Evolutionary conservation across 2,888 invertebrate species (phyloP).

Genomic region (Caenorhabditis zanzibari): DNA sequence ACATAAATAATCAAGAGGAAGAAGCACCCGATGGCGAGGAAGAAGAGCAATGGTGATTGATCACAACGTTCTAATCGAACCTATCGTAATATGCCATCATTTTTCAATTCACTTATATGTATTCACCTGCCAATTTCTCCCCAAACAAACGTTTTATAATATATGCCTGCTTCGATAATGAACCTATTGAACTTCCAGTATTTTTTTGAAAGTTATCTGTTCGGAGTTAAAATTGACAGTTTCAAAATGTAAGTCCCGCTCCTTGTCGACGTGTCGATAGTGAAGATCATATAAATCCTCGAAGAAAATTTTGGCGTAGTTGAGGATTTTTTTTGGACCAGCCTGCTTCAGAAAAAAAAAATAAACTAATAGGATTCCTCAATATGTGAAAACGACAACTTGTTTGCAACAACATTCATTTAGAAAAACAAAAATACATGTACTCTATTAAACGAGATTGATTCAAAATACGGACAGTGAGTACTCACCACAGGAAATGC

Average conservation of each 20-base stretch:
- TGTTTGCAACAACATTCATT: too few relatives aligned
- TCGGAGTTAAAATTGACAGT: too few relatives aligned
- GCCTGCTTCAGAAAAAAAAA: too few relatives aligned
- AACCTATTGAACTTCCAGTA: neutral
- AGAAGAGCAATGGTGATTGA: constrained; percentile 42
- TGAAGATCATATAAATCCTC: too few relatives aligned
- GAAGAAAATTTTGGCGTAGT: too few relatives aligned
- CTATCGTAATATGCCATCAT: neutral
- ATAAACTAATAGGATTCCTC: too few relatives aligned
- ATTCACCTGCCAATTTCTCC: neutral
- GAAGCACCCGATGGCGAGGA: constrained; percentile 7
- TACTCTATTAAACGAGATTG: neutral
- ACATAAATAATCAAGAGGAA: neutral
- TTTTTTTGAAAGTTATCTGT: too few relatives aligned
- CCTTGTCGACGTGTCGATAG: too few relatives aligned
- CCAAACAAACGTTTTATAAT: neutral
- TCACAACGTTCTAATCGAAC: neutral
- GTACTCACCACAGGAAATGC: neutral
- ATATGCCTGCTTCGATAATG: neutral
- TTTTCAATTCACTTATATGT: neutral
- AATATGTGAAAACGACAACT: too few relatives aligned
- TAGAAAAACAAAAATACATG: neutral
- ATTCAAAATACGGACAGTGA: too few relatives aligned
- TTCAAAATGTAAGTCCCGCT: too few relatives aligned
- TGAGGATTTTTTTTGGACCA: too few relatives aligned